phyloP scores from a whole-genome alignment of 2,888 invertebrate species.

The Abrostola triplasia region DNA sequence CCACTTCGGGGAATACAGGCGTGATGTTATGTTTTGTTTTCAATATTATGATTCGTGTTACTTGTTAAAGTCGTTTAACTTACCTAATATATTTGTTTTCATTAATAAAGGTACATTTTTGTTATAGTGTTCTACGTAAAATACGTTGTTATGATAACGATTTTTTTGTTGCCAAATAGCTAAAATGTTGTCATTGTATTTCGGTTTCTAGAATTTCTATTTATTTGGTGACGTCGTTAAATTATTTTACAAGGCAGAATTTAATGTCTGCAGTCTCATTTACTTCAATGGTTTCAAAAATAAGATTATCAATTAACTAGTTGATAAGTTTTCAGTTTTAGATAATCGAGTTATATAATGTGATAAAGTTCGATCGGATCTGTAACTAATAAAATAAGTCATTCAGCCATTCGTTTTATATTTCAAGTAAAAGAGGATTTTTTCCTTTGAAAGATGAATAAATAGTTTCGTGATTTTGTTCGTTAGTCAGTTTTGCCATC shows the following conservation, averaged over 20 bases:
- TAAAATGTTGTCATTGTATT: background rate
- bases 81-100: constrained; percentile 7
- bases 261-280: too few relatives aligned
- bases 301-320: background rate
- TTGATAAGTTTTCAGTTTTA: background rate
- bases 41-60: constrained; percentile 15
- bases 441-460: background rate
- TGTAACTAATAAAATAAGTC: too few relatives aligned
- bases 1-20: too few relatives aligned
- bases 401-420: too few relatives aligned
- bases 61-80: constrained; percentile 6
- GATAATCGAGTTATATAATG: background rate
- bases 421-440: too few relatives aligned
- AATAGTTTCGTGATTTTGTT: constrained; percentile 1
- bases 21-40: too few relatives aligned
- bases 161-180: background rate
- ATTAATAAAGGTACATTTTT: background rate
- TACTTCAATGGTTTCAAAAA: background rate
- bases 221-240: too few relatives aligned
- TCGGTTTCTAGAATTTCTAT: background rate
- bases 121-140: background rate
- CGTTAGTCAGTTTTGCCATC: background rate
- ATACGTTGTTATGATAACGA: background rate
- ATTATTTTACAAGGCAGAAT: too few relatives aligned
- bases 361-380: background rate